Percentiles rank a stretch among this genome's conserved stretches.
Conservation (phyloP, 1,140 invertebrate species). For the Ruditapes philippinarum region DNA sequence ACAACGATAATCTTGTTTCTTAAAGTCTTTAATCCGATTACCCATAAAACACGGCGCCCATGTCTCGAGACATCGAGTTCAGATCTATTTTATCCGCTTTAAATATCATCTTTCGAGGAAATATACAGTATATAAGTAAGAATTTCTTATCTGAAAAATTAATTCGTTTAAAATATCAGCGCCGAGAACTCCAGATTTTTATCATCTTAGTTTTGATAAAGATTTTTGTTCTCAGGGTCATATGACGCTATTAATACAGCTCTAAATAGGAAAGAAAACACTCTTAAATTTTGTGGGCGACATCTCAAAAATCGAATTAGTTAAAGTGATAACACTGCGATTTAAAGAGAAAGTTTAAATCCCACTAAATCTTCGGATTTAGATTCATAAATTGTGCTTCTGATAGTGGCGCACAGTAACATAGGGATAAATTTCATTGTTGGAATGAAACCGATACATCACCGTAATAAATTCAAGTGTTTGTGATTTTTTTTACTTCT, state of each 20-base stretch:
- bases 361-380: slow-evolving; percentile 62
- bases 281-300: slow-evolving; percentile 33
- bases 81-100: background rate
- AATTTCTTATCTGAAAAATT: background rate
- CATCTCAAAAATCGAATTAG: slow-evolving; percentile 54
- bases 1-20: background rate
- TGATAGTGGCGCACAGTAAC: background rate
- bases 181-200: background rate
- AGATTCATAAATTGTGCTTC: slow-evolving; percentile 47
- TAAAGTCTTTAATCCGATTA: slow-evolving; percentile 41
- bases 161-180: background rate
- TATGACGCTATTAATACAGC: slow-evolving; percentile 3
- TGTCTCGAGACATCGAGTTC: background rate
- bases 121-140: too few relatives aligned
- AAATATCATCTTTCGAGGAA: background rate
- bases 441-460: slow-evolving; percentile 32
- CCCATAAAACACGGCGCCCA: background rate
- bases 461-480: background rate
- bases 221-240: slow-evolving; percentile 24
- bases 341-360: slow-evolving; percentile 64
- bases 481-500: background rate
- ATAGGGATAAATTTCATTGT: background rate
- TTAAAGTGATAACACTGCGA: slow-evolving; percentile 56
- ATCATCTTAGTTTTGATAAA: slow-evolving; percentile 27
- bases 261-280: slow-evolving; percentile 46